Conservation (phyloP, 2,797 vertebrate genomes). For the Margarornis squamiger region DNA sequence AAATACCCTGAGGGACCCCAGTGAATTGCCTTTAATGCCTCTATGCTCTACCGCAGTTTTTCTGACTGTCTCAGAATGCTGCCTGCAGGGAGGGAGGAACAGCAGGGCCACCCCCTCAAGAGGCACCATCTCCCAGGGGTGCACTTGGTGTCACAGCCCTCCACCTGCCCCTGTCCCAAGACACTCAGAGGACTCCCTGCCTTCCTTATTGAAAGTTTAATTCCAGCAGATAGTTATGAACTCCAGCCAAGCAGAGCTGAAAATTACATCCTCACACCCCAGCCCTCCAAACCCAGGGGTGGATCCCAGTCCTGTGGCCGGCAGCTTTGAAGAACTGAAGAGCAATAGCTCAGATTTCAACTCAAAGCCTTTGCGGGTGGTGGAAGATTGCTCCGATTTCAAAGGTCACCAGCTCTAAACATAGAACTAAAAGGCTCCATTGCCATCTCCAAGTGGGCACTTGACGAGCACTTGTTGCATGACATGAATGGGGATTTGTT, state of each 20-base stretch:
- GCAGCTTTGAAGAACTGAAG: constrained; percentile 38
- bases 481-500: constrained; percentile 52
- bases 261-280: neutral
- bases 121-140: neutral
- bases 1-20: neutral
- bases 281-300: neutral
- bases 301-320: neutral
- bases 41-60: neutral
- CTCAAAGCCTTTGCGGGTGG: neutral
- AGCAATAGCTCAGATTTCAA: constrained; percentile 33
- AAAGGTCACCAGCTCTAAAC: constrained; percentile 59
- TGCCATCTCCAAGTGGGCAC: constrained; percentile 46
- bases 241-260: neutral
- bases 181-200: neutral
- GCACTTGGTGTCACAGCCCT: neutral
- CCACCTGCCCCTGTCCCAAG: neutral
- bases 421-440: constrained; percentile 49
- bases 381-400: neutral
- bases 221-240: neutral
- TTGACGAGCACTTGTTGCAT: constrained; percentile 48
- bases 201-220: neutral
- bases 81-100: neutral
- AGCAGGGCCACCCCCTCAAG: neutral
- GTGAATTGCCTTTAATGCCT: neutral
- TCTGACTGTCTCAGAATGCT: neutral